Evolutionary conservation across 2,797 vertebrate species (phyloP).

Genomic region (Lithobates pipiens): DNA sequence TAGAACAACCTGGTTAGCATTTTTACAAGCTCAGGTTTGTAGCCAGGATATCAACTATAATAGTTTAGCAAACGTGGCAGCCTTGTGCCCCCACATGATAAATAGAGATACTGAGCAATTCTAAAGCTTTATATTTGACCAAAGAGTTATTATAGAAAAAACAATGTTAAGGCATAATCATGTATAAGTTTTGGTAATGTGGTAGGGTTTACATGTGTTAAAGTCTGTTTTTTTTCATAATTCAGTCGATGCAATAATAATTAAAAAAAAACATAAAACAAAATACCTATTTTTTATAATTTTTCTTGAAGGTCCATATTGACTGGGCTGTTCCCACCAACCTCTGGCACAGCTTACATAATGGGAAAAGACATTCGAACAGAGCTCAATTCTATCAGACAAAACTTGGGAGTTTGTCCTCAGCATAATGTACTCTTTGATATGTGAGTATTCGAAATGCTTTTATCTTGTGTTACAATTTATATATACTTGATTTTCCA

Average conservation of each 20-base stretch:
- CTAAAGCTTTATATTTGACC: background rate
- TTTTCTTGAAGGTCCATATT: constrained; percentile 91
- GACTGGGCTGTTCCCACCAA: constrained; percentile 95
- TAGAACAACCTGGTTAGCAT: background rate
- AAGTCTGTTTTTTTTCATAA: background rate
- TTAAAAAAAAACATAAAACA: background rate
- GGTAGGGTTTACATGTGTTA: background rate
- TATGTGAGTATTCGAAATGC: constrained; percentile 81
- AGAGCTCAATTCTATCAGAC: constrained; percentile 89
- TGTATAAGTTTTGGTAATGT: background rate
- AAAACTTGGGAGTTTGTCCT: constrained; percentile 95
- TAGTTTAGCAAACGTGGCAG: background rate
- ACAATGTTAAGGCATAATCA: background rate
- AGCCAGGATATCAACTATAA: background rate
- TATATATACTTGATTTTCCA: background rate
- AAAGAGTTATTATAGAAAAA: background rate
- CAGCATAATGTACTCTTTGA: constrained; percentile 99
- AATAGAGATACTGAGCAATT: background rate
- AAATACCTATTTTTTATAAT: background rate
- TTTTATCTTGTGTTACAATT: background rate
- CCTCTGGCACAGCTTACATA: constrained; percentile 95
- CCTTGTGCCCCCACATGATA: background rate
- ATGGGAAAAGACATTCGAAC: constrained; percentile 93
- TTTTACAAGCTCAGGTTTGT: background rate
- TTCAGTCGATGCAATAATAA: background rate